A percentile compares a stretch with the other conserved stretches of the same genome.
These are phyloP conservation scores for Drosophila repletoides DNA, from an alignment of 1,140 invertebrate species.

Conservation along the genomic window DNA sequence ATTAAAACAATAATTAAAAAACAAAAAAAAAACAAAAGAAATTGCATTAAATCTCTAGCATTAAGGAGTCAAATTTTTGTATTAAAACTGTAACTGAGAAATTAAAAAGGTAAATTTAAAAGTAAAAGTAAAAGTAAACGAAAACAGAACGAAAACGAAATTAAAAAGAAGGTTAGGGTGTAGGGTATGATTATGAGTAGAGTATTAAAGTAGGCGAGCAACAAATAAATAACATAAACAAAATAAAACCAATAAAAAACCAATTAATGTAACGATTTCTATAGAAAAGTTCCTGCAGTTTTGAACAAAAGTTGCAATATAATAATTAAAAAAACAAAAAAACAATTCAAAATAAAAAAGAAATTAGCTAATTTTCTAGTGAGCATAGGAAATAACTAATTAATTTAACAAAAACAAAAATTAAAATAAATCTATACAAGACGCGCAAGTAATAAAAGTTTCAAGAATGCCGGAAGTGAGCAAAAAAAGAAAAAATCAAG, in stretches of 20 bases:
- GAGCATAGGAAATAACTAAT: constrained; percentile 24
- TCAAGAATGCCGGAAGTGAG: constrained; percentile 38
- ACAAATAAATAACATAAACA: constrained; percentile 44
- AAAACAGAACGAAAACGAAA: constrained; percentile 59
- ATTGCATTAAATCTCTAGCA: constrained; percentile 43
- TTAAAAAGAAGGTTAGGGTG: constrained; percentile 56
- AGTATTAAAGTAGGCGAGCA: constrained; percentile 39
- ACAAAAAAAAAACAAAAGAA: constrained; percentile 23
- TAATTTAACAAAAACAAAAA: not conserved
- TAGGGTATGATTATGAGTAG: constrained; percentile 50
- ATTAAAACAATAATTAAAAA: constrained; percentile 43
- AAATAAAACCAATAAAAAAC: constrained; percentile 24
- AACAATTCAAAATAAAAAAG: constrained; percentile 7
- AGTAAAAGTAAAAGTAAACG: constrained; percentile 25
- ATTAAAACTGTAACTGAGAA: constrained; percentile 44
- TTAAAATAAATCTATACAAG: constrained; percentile 3
- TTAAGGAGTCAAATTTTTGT: constrained; percentile 69
- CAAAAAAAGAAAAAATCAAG: no score
- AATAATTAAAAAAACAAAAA: constrained; percentile 21
- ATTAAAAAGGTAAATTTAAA: constrained; percentile 11
- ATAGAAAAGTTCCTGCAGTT: constrained; percentile 78
- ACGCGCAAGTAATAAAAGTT: constrained; percentile 27
- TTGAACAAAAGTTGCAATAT: constrained; percentile 67
- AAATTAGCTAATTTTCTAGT: constrained; percentile 42
- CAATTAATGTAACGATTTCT: constrained; percentile 49